Evolutionary conservation across 2,797 vertebrate genomes (phyloP).

Genomic region (Myotis daubentonii): DNA sequence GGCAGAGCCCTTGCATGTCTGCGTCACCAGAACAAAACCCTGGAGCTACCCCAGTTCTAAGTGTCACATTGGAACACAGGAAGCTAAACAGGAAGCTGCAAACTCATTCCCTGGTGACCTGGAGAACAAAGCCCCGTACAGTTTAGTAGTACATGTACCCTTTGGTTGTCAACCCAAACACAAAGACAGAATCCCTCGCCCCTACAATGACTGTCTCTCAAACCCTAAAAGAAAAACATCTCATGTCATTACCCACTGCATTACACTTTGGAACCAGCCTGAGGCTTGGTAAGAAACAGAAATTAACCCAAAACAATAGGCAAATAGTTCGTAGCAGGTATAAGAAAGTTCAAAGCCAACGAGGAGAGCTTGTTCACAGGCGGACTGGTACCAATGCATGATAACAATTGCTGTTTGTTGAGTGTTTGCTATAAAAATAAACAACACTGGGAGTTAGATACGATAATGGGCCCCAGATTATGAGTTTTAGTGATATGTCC

Average conservation of each 20-base stretch:
- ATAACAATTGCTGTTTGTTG: not conserved
- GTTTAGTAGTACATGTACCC: not conserved
- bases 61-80: not conserved
- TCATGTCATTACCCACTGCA: not conserved
- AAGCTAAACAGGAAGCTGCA: slow-evolving; percentile 34
- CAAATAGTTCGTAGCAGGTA: not conserved
- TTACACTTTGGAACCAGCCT: not conserved
- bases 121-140: not conserved
- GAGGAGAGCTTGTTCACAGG: not conserved
- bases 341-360: not conserved
- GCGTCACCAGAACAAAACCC: not conserved
- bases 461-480: not conserved
- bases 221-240: not conserved
- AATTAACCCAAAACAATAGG: not conserved
- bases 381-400: not conserved
- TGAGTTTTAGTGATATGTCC: not conserved
- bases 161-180: not conserved
- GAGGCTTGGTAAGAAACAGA: not conserved
- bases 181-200: not conserved
- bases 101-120: not conserved
- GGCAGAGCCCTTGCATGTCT: not conserved
- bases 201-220: not conserved
- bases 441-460: not conserved
- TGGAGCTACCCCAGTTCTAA: not conserved
- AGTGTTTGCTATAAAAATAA: slow-evolving; percentile 6